These are phyloP conservation scores for Ophioninae sp. DNA, from an alignment of 2,888 invertebrate species.

Conservation along the genomic window DNA sequence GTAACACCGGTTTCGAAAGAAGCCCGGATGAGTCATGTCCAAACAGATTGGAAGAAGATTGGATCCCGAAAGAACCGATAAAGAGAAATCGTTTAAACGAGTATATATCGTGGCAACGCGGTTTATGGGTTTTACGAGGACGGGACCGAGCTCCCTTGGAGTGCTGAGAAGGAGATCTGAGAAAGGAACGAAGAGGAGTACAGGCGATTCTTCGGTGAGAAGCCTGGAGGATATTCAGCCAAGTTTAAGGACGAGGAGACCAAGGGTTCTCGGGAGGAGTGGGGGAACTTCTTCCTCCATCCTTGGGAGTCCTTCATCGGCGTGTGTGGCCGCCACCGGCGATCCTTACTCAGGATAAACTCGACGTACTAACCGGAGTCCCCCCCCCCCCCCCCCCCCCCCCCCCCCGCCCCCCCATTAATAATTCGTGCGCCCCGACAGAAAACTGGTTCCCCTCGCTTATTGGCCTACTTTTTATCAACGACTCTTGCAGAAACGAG, in stretches of 20 bases:
- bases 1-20: no score
- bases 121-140: conserved; percentile 48
- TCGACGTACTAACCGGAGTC: no score
- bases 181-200: no score
- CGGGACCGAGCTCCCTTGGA: no score
- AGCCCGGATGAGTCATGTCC: no score
- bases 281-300: conserved; percentile 17
- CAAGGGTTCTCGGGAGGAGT: neutral
- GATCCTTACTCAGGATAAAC: conserved; percentile 29
- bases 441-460: conserved; percentile 73
- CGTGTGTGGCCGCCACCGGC: conserved; percentile 60
- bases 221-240: no score
- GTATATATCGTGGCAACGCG: conserved; percentile 7
- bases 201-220: no score
- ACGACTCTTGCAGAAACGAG: conserved; percentile 27
- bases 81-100: conserved; percentile 10
- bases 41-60: neutral
- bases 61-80: neutral
- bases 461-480: conserved; percentile 74
- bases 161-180: no score
- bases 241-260: no score
- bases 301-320: conserved; percentile 52
- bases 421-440: conserved; percentile 68
- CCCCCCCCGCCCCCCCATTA: conserved; percentile 61
- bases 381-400: neutral